Percentiles rank a stretch among this genome's conserved stretches.
These are phyloP conservation scores for Canis aureus DNA, from an alignment of 2,113 vertebrate species.

Conservation along the genomic window DNA sequence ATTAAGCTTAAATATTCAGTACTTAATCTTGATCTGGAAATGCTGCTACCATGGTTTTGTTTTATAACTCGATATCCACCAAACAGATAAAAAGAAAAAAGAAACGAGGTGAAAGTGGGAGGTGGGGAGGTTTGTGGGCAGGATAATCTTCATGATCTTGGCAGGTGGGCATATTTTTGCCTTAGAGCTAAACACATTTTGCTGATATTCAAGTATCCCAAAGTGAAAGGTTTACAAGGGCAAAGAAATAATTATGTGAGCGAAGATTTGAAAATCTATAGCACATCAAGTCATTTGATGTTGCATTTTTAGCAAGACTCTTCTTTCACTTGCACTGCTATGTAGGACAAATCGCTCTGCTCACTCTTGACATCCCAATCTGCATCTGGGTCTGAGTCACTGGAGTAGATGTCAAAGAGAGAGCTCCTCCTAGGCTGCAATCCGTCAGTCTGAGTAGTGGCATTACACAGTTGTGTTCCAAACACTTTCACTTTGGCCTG, in stretches of 20 bases:
- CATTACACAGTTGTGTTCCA: background rate
- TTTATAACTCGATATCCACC: background rate
- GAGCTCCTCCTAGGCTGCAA: background rate
- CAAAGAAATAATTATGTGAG: background rate
- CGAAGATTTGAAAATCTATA: background rate
- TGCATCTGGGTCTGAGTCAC: background rate
- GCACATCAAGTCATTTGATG: background rate
- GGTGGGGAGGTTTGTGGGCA: background rate
- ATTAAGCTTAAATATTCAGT: background rate
- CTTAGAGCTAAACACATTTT: background rate
- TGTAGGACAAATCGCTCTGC: background rate
- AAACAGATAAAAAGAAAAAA: background rate
- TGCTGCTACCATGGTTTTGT: background rate
- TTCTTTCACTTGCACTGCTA: constrained; percentile 13
- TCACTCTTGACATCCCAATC: background rate
- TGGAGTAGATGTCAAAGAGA: background rate
- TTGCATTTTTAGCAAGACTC: background rate
- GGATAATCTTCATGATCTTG: background rate
- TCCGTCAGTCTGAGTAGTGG: background rate
- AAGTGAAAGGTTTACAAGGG: constrained; percentile 35
- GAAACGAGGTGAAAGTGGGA: background rate
- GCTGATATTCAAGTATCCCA: background rate
- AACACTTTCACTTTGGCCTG: constrained; percentile 17
- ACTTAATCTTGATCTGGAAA: constrained; percentile 33
- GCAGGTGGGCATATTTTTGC: constrained; percentile 6